Percentiles rank a stretch among this genome's conserved stretches.
phyloP scores from a whole-genome alignment of 2,113 vertebrate species.

The Onychostoma macrolepis region DNA sequence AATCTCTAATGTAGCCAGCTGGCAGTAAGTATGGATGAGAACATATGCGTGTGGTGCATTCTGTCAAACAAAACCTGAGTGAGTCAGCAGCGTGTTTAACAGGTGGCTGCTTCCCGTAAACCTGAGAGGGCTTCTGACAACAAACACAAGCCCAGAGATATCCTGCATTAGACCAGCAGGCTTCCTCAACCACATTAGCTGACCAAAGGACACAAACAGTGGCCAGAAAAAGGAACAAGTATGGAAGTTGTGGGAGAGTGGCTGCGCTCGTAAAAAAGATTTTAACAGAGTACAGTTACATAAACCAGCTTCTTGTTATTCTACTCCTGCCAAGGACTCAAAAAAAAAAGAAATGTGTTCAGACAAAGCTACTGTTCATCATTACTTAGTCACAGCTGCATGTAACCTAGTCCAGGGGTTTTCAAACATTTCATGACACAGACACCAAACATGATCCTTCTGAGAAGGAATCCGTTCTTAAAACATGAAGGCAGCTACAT shows the following conservation, averaged over 20 bases:
- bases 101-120: constrained; percentile 39
- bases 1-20: constrained; percentile 14
- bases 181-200: neutral
- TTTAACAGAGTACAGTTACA: constrained; percentile 28
- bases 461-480: too few species aligned
- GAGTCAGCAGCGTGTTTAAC: constrained; percentile 26
- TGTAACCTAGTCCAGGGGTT: neutral
- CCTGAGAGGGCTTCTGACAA: constrained; percentile 27
- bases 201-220: constrained; percentile 2
- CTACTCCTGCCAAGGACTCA: constrained; percentile 6
- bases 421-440: neutral
- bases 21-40: constrained; percentile 5
- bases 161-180: constrained; percentile 21
- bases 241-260: neutral
- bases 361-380: neutral
- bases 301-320: constrained; percentile 31
- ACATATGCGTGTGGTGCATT: neutral
- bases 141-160: constrained; percentile 30
- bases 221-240: neutral
- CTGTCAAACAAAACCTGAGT: constrained; percentile 14
- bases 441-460: neutral
- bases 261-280: neutral
- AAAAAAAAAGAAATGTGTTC: neutral
- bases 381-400: neutral
- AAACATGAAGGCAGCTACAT: too few species aligned